Base-by-base conservation (phyloP, 1,140 invertebrate species). In the Lysiphlebus fabarum region DNA sequence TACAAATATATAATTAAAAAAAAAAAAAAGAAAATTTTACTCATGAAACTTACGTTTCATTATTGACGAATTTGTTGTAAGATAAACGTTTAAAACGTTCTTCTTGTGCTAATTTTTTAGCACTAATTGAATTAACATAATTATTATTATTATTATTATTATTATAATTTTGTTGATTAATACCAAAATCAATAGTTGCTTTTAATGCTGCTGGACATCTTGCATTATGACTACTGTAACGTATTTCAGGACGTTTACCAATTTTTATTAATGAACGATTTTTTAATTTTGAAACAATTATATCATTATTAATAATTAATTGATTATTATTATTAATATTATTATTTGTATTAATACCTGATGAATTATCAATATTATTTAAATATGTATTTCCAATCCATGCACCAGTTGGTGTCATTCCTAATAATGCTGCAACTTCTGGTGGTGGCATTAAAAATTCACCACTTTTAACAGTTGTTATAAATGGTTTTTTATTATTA, bases 401-500 rank as follows among this genome's bases (percentile, higher is more conserved):
- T 6, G 48, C 56, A 69, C 72, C 61, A 62, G 69, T 44, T 66
- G 68, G 71, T 36, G 82, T 74, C 41, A 88, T 78, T 0, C 86
- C 86, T 4, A 88, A 76, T 1, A 88, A 78, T 12, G 78, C 73
- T 1, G 89, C 87, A 41, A 89, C 77, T 66, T 90, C 86, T 17
- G 87, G 85, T 1, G 89, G 88, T 1, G 90, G 89, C 67, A 87
- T 85, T 49, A 92, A 73, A 67, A 91, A 92, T 63, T 88, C 84
- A 1, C 90, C 90, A 26, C 82, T 85, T 59, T 86, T 89, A 6
- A 92, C 90, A 0, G 88, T 90, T 0, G 89, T 91, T 42, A 91
- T 84, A 67, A 92, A 92, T 0, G 87, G 83, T 58, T 79, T 77
- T 70, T 62, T 59, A 62, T 54, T 11, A 53, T 53, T 45, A 33